These are phyloP conservation scores for Noturus placidus DNA, from an alignment of 2,113 vertebrate species.

Conservation along the genomic window DNA sequence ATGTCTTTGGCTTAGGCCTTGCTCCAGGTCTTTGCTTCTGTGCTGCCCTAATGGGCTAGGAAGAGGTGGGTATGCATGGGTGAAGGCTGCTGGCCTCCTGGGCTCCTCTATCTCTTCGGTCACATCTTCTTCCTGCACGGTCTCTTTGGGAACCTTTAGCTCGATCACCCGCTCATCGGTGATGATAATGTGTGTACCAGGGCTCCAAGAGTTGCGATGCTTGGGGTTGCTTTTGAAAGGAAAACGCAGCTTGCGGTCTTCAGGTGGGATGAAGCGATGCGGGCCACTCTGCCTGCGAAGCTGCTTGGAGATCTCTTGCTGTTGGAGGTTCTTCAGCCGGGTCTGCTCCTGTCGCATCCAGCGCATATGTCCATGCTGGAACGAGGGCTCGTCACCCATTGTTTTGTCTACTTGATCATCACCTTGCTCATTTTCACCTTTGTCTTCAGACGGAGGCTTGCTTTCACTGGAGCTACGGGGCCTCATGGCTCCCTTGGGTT, in stretches of 20 bases:
- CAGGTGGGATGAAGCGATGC: slow-evolving; percentile 93
- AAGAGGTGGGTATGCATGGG: slow-evolving; percentile 70
- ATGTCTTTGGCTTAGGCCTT: slow-evolving; percentile 74
- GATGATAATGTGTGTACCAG: slow-evolving; percentile 96
- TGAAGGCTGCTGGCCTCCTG: slow-evolving; percentile 38
- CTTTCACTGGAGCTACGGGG: slow-evolving; percentile 60
- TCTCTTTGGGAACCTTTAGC: slow-evolving; percentile 90
- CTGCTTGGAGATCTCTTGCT: slow-evolving; percentile 94
- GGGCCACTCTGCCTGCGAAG: slow-evolving; percentile 87
- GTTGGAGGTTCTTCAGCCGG: slow-evolving; percentile 90
- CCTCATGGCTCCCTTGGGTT: slow-evolving; percentile 21
- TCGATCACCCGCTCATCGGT: slow-evolving; percentile 93
- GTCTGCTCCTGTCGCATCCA: slow-evolving; percentile 96
- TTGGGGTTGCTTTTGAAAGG: slow-evolving; percentile 96
- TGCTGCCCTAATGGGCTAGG: slow-evolving; percentile 68
- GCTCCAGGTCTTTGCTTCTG: slow-evolving; percentile 72
- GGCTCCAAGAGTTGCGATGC: slow-evolving; percentile 96
- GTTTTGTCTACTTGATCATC: slow-evolving; percentile 76
- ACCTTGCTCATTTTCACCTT: slow-evolving; percentile 57
- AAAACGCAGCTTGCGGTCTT: slow-evolving; percentile 95
- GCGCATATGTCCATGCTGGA: slow-evolving; percentile 81
- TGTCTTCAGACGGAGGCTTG: slow-evolving; percentile 64
- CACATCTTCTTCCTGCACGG: slow-evolving; percentile 73
- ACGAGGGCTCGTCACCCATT: slow-evolving; percentile 78
- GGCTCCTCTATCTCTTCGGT: slow-evolving; percentile 64